Evolutionary conservation across 2,113 vertebrate species (phyloP).

Genomic region (Cichladusa arquata): DNA sequence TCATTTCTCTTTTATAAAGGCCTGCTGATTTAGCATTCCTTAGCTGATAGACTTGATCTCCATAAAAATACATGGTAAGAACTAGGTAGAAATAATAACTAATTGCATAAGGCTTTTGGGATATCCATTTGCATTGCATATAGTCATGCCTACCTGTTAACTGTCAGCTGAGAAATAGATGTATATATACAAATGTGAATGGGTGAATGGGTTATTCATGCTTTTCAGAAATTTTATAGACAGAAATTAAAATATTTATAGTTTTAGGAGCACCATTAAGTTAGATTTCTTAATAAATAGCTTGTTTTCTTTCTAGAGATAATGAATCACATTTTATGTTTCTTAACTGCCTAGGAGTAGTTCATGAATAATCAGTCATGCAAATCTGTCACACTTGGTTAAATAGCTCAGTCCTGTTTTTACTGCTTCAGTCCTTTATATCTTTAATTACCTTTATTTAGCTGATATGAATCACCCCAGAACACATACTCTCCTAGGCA

Average conservation of each 20-base stretch:
- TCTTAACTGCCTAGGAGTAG: slow-evolving; percentile 27
- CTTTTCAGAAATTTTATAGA: background rate
- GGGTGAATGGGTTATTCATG: background rate
- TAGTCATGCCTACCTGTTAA: background rate
- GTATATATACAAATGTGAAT: background rate
- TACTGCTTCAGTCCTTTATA: slow-evolving; percentile 20
- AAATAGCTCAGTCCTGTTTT: slow-evolving; percentile 12
- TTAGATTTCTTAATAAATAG: background rate
- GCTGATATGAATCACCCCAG: slow-evolving; percentile 24
- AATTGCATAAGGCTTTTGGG: background rate
- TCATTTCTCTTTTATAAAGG: background rate
- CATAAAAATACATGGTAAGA: background rate
- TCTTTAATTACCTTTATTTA: slow-evolving; percentile 48
- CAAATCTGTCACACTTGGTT: slow-evolving; percentile 38
- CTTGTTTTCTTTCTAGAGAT: slow-evolving; percentile 32
- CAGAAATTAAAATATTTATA: background rate
- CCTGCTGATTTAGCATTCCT: background rate
- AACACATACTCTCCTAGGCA: background rate
- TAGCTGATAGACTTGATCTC: background rate
- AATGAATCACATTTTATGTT: slow-evolving; percentile 37
- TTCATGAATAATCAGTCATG: slow-evolving; percentile 45
- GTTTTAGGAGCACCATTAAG: background rate
- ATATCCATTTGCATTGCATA: background rate
- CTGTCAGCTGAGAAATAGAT: background rate
- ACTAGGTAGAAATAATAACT: background rate